Conservation (phyloP, 2,797 vertebrate genomes). For the Diceros bicornis region DNA sequence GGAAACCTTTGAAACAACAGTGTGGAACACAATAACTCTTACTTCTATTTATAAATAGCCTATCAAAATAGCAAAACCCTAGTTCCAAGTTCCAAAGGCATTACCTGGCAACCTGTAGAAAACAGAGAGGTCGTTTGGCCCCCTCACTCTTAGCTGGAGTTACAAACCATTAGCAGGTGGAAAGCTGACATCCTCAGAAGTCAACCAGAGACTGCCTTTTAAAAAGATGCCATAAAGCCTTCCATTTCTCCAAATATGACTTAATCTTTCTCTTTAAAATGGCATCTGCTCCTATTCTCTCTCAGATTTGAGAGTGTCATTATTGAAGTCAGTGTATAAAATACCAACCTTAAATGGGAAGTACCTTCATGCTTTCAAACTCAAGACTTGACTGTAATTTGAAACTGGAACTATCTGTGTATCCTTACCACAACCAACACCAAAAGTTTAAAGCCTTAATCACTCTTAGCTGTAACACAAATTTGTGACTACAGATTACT, state of each 20-base stretch:
- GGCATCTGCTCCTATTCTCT: neutral
- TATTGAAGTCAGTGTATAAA: neutral
- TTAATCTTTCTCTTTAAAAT: neutral
- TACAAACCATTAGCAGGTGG: slow-evolving; percentile 1
- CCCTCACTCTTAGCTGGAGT: neutral
- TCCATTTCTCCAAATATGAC: neutral
- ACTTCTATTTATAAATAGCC: slow-evolving; percentile 52
- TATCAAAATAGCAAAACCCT: slow-evolving; percentile 42
- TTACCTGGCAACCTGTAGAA: neutral
- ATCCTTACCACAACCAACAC: neutral
- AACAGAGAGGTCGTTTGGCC: neutral
- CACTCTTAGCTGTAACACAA: neutral
- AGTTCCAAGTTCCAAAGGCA: slow-evolving; percentile 31
- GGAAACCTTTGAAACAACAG: slow-evolving; percentile 50
- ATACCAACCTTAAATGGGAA: slow-evolving; percentile 22
- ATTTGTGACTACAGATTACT: neutral
- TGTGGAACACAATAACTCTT: neutral
- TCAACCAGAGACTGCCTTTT: neutral
- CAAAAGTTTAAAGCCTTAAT: slow-evolving; percentile 18
- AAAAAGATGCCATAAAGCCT: neutral
- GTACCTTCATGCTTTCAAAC: neutral
- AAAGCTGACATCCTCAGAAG: slow-evolving; percentile 21
- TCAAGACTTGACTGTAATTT: neutral
- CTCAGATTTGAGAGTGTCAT: neutral
- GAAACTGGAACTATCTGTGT: neutral